Conservation (phyloP, 2,888 invertebrate genomes). For the Scrobipalpa costella region DNA sequence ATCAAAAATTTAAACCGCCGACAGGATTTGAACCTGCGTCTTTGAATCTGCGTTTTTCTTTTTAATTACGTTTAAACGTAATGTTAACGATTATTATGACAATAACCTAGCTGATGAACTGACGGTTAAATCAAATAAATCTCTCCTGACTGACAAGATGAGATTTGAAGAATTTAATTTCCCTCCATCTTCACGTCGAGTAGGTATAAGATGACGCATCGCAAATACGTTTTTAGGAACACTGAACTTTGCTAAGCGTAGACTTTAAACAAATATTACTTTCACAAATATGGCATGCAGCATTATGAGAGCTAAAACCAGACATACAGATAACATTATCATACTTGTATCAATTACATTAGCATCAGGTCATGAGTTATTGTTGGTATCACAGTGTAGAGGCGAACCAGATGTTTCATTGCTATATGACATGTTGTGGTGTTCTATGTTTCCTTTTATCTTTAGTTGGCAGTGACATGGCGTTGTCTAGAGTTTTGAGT, state of each 20-base stretch:
- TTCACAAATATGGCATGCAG: constrained; percentile 13
- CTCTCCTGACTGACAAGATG: background rate
- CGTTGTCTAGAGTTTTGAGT: background rate
- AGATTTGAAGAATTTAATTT: background rate
- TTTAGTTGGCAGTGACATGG: constrained; percentile 6
- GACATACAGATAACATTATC: constrained; percentile 10
- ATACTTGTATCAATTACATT: constrained; percentile 17
- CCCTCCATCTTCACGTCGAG: background rate
- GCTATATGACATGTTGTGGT: background rate
- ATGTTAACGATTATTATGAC: too few relatives aligned
- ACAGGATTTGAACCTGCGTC: too few relatives aligned
- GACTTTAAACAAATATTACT: constrained; percentile 13
- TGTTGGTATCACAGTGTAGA: constrained; percentile 17
- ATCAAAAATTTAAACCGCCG: too few relatives aligned
- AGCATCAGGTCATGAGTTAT: constrained; percentile 16
- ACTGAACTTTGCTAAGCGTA: constrained; percentile 13
- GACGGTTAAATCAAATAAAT: background rate
- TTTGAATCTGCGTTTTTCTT: too few relatives aligned
- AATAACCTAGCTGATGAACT: too few relatives aligned
- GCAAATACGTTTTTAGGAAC: constrained; percentile 14
- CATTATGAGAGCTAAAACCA: background rate
- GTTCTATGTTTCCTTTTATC: background rate
- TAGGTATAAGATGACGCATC: constrained; percentile 5
- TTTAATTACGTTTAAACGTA: too few relatives aligned
- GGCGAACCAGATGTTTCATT: constrained; percentile 10